These are phyloP conservation scores for Aphelocoma coerulescens DNA, from an alignment of 2,113 vertebrate genomes.

Conservation along the genomic window DNA sequence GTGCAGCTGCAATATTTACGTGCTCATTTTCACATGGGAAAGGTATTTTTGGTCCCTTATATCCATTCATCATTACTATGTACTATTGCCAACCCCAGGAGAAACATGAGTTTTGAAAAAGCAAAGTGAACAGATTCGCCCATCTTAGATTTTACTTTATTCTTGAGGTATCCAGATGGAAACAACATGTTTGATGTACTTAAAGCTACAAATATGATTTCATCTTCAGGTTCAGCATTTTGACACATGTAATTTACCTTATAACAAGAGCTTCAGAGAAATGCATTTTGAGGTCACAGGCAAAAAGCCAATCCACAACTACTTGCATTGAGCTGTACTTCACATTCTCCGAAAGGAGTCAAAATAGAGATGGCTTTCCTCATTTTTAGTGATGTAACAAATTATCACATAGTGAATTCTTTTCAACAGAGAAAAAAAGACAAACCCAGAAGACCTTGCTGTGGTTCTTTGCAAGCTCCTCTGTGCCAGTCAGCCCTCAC, in stretches of 20 bases:
- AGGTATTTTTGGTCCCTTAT: background rate
- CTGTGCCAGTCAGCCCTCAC: background rate
- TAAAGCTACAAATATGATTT: slow-evolving; percentile 1
- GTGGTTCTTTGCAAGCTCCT: background rate
- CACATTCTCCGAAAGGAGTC: background rate
- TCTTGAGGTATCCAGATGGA: background rate
- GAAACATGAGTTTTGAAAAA: background rate
- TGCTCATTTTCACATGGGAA: background rate
- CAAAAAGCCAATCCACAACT: background rate
- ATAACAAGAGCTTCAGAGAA: background rate
- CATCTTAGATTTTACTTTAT: background rate
- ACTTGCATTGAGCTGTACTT: background rate
- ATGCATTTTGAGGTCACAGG: background rate
- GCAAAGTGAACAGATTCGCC: background rate
- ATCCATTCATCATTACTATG: background rate
- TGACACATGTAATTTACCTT: background rate
- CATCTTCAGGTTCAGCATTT: slow-evolving; percentile 8
- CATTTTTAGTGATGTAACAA: background rate
- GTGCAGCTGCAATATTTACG: background rate
- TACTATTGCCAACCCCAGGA: background rate
- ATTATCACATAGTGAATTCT: background rate
- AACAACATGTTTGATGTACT: background rate
- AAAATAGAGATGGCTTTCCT: background rate
- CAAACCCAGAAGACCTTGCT: background rate
- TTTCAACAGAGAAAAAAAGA: background rate